Evolutionary conservation across 1,140 invertebrate species (phyloP).

Genomic region (Reticulitermes speratus): DNA sequence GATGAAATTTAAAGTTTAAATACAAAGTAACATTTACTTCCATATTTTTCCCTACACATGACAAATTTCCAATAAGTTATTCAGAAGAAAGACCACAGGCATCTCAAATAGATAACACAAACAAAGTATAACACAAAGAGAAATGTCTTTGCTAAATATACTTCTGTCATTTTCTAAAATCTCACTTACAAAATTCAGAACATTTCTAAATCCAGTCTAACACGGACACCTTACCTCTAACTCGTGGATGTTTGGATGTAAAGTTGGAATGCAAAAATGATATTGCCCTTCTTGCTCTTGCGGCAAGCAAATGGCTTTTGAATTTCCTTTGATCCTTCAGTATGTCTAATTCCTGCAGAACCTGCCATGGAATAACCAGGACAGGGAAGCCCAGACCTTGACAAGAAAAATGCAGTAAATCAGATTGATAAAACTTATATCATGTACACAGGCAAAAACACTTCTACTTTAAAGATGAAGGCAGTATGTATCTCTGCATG

Average conservation of each 20-base stretch:
- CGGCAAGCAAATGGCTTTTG: background rate
- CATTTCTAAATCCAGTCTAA: background rate
- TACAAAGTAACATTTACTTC: too few species aligned
- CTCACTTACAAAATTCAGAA: background rate
- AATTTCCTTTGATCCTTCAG: background rate
- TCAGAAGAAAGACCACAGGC: background rate
- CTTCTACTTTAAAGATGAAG: too few species aligned
- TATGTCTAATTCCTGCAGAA: background rate
- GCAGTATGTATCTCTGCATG: too few species aligned
- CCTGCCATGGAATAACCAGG: slow-evolving; percentile 1
- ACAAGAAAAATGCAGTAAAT: background rate
- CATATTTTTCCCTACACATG: too few species aligned
- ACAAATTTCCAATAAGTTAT: too few species aligned
- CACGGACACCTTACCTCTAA: background rate
- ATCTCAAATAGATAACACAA: background rate
- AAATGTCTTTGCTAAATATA: too few species aligned
- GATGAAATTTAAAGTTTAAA: too few species aligned
- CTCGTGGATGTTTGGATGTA: background rate
- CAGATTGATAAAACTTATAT: too few species aligned
- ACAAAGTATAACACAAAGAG: too few species aligned
- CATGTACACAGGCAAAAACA: too few species aligned
- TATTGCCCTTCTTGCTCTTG: background rate
- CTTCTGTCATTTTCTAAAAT: too few species aligned
- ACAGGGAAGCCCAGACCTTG: background rate
- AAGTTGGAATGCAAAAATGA: background rate